Evolutionary conservation across 2,113 vertebrate species (phyloP), one percentile per base, ranked within the genome.

Genomic region (Labeo rohita): DNA sequence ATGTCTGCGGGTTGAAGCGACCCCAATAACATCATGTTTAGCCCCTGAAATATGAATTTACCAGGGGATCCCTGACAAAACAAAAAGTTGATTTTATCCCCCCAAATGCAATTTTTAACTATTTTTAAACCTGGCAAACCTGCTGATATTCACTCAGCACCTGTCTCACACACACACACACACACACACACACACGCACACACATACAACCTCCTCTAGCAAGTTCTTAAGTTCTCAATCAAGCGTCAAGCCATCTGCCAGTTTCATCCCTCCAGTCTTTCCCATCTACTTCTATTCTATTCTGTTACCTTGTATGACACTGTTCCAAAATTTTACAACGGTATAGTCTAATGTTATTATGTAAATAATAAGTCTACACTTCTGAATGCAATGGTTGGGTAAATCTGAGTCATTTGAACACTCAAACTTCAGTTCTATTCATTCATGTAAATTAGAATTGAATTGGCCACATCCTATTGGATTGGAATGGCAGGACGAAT

Each of bases 221-320:
- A n/a, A 61, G 18, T 13, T 59, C 21, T 79, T n/a, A 63, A 80
- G 36, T 43, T 80, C 8, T 70, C 56, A 80, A 80, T 65, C 56
- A 65, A 63, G 21, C 43, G 8, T 80, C 59, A 80, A 65, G n/a
- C 36, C 39, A 8, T 63, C 56, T 59, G 36, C 10, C 36, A 61
- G 76, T 13, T 65, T 63, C 43, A 1, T 56, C 43, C 78, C 34
- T 54, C 34, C 47, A 78, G 16, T 36, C 11, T 3, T 78, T 16
- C 15, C 15, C n/a, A 80, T 47, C 18, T 45, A 43, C 9, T 39
- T 79, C 10, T 59, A 18, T 39, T 79, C 10, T 59, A 18, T 59
- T 79, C 23, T 18, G 39, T 79, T 79, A 59, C 52, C 76, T 79
- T 63, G 63, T 13, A 63, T 47, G 43, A 80, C 21, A 13, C 6